Evolutionary conservation across 2,888 invertebrate species (phyloP).

Genomic region (Polymixis lichenea): DNA sequence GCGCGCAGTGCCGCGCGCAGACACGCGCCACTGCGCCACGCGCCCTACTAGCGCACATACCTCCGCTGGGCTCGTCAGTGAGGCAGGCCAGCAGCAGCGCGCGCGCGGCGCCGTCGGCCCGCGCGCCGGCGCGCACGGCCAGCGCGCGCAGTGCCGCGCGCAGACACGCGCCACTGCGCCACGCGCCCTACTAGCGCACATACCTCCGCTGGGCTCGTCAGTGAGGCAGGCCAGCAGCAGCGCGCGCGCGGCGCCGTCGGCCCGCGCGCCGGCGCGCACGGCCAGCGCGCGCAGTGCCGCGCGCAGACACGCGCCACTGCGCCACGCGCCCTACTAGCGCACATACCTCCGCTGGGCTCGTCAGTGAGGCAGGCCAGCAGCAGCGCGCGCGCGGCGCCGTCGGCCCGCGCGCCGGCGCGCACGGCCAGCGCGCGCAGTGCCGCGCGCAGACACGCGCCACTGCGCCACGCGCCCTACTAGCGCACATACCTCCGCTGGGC

Average conservation of each 20-base stretch:
- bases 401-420: slow-evolving; percentile 53
- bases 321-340: too few relatives aligned
- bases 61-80: background rate
- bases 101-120: background rate
- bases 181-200: background rate
- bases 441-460: background rate
- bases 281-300: background rate
- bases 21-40: background rate
- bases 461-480: too few relatives aligned
- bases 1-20: background rate
- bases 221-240: slow-evolving; percentile 7
- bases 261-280: background rate
- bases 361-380: slow-evolving; percentile 61
- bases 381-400: slow-evolving; percentile 44
- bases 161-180: too few relatives aligned
- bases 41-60: background rate
- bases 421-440: slow-evolving; percentile 76
- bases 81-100: slow-evolving; percentile 1
- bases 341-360: slow-evolving; percentile 58
- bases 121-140: background rate
- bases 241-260: background rate
- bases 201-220: background rate
- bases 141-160: background rate
- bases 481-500: background rate
- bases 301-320: too few relatives aligned